Conservation (phyloP, 2,888 invertebrate species). For the Agonopterix subpropinquella region DNA sequence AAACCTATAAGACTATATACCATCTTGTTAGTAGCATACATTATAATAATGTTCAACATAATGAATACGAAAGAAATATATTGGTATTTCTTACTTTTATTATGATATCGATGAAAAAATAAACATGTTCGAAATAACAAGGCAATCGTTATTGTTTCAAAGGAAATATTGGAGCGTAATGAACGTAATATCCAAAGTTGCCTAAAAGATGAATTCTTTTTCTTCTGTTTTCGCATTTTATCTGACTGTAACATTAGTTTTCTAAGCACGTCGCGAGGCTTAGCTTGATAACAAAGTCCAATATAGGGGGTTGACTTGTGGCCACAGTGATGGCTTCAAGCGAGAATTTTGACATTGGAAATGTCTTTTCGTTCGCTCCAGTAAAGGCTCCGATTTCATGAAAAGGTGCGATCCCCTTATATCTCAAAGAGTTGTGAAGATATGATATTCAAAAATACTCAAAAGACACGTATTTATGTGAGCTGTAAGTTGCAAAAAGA, state of each 20-base stretch:
- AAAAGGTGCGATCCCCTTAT: too few relatives aligned
- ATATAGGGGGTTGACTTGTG: slow-evolving; percentile 22
- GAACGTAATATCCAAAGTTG: slow-evolving; percentile 3
- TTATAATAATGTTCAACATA: background rate
- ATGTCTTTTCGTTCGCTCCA: too few relatives aligned
- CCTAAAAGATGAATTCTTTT: slow-evolving; percentile 7
- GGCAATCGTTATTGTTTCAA: background rate
- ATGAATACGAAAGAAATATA: too few relatives aligned
- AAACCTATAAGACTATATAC: background rate
- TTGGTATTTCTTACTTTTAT: too few relatives aligned
- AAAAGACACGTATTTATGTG: too few relatives aligned
- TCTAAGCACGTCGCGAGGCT: slow-evolving; percentile 31
- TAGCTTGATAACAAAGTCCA: slow-evolving; percentile 33
- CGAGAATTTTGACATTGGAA: background rate
- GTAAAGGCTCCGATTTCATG: too few relatives aligned
- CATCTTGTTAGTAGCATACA: background rate
- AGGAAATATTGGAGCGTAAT: background rate
- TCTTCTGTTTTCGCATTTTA: slow-evolving; percentile 10
- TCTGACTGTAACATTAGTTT: slow-evolving; percentile 24
- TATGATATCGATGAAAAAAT: too few relatives aligned
- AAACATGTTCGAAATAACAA: background rate
- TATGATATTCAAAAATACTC: too few relatives aligned
- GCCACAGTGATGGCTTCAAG: slow-evolving; percentile 9
- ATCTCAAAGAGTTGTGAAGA: too few relatives aligned
- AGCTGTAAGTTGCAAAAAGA: too few relatives aligned